Base-by-base conservation (phyloP, 2,888 invertebrate species). In the Sminthurides aquaticus region DNA sequence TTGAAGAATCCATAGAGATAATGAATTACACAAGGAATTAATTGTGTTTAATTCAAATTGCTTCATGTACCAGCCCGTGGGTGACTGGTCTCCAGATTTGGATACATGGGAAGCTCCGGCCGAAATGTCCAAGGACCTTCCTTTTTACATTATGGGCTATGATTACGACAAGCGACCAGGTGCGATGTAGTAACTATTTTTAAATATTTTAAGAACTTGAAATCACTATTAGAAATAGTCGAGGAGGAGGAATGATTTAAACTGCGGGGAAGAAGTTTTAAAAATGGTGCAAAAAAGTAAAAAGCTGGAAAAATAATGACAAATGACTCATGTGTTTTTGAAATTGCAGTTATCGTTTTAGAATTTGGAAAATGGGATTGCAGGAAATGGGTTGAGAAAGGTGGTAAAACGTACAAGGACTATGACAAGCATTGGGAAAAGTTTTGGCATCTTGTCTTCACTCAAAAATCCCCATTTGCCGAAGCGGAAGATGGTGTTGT, bases 101-200 rank as follows among this genome's bases (percentile, higher is more conserved):
- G 52, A 8, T 15, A 52, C 52, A 5, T 52, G 52, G 52, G 11
- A 20, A 52, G 52, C 52, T 20, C 52, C 52, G 22, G 22, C 5
- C 5, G 52, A 52, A 5, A 52, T 52, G 52, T 15, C 8, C 18
- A 22, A 20, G 52, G 52, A 52, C 5, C 20, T 52, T 8, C 52
- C 52, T 8, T 52, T 5, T 5, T 52, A 52, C 52, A 52, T 52
- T 15, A 22, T 22, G 22, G 52, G 52, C 5, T 52, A 52, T 20
- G 52, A 52, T 22, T 52, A 52, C 20, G 52, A 52, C 5, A 22
- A 52, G 5, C 52, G 52, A 15, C 52, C 52, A 52, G 52, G 52
- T 52, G 5, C 18, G 43, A 8, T 43, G 43, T 18, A n/a, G n/a
- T n/a, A n/a, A n/a, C n/a, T n/a, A n/a, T n/a, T n/a, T n/a, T n/a